phyloP scores from a whole-genome alignment of 2,888 invertebrate species.

The Oscheius sp. region DNA sequence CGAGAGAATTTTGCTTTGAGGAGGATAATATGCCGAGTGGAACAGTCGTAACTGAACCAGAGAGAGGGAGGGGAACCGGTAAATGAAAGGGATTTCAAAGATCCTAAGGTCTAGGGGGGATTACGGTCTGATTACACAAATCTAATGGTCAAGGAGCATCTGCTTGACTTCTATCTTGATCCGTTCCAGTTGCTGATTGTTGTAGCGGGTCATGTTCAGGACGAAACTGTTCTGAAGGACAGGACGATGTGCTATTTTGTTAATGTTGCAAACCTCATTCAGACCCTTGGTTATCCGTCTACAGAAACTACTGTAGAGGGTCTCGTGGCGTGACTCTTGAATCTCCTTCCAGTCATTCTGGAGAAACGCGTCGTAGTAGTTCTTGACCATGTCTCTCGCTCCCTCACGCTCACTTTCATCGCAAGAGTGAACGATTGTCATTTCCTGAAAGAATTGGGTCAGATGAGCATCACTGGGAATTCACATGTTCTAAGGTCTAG shows the following conservation, averaged over 20 bases:
- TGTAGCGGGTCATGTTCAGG: conserved; percentile 50
- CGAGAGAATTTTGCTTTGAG: conserved; percentile 6
- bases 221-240: conserved; percentile 45
- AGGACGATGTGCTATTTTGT: not conserved
- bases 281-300: conserved; percentile 48
- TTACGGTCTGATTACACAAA: not conserved
- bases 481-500: too few relatives aligned
- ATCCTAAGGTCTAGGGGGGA: conserved; percentile 26
- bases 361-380: conserved; percentile 49
- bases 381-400: conserved; percentile 40
- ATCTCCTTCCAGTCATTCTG: conserved; percentile 43
- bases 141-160: conserved; percentile 27
- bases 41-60: too few relatives aligned
- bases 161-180: conserved; percentile 50
- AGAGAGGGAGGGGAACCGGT: conserved; percentile 1
- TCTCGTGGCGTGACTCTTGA: conserved; percentile 42
- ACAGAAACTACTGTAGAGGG: conserved; percentile 54
- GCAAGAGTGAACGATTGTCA: conserved; percentile 44
- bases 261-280: conserved; percentile 40
- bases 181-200: conserved; percentile 46
- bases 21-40: conserved; percentile 1
- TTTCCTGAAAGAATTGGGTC: conserved; percentile 41
- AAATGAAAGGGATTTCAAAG: conserved; percentile 5
- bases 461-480: too few relatives aligned
- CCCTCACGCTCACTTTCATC: conserved; percentile 39